A percentile compares a stretch with the other conserved stretches of the same genome.
These are phyloP conservation scores for Potorous gilbertii DNA, from an alignment of 2,797 vertebrate genomes.

Conservation along the genomic window DNA sequence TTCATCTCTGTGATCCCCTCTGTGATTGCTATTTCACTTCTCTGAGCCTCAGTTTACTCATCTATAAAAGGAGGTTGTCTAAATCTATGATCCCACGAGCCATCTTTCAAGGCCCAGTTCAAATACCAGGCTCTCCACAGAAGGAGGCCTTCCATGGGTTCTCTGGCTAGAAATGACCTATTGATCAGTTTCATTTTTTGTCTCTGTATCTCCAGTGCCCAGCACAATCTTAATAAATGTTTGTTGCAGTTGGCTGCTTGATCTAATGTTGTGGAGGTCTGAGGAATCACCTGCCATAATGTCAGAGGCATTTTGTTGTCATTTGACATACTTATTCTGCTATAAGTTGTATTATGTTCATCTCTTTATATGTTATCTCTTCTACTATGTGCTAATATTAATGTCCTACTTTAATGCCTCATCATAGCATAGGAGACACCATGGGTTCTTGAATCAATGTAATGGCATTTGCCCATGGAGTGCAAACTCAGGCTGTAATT, in stretches of 20 bases:
- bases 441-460: not conserved
- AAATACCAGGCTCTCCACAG: not conserved
- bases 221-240: not conserved
- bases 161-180: not conserved
- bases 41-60: not conserved
- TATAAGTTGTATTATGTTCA: not conserved
- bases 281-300: not conserved
- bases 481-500: not conserved
- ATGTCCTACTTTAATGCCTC: not conserved
- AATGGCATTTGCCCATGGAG: not conserved
- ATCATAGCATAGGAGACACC: not conserved
- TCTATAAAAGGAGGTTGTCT: not conserved
- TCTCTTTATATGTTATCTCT: not conserved
- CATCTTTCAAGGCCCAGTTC: not conserved
- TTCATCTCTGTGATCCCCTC: not conserved
- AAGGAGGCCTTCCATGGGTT: not conserved
- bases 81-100: not conserved
- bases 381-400: not conserved
- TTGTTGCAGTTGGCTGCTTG: not conserved
- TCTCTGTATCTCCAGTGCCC: not conserved
- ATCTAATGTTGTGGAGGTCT: not conserved
- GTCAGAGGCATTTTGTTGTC: not conserved
- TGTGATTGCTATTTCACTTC: not conserved
- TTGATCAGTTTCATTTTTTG: not conserved
- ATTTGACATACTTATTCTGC: not conserved